Base-by-base conservation (phyloP, 2,888 invertebrate genomes). In the Tachina lurida region DNA sequence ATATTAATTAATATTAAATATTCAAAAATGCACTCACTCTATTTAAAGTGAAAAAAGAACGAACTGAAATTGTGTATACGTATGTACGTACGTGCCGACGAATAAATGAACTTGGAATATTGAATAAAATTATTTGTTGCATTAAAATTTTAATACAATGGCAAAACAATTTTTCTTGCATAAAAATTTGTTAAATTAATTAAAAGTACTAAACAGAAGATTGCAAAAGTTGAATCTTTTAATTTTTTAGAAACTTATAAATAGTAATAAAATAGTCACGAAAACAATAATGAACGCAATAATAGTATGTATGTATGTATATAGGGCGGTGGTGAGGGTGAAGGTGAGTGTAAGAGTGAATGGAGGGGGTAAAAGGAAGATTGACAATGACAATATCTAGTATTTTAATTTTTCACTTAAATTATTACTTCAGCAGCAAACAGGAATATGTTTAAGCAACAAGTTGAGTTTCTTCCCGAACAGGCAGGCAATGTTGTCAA, bases 141-240 rank as follows among this genome's bases (percentile, higher is more conserved):
- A 31, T 63, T 13, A n/a, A 13, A 43, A 68, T 54, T 19, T 5
- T 7, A 78, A 75, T 73, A 84, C 84, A 80, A 80, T 84, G 54
- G 75, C 88, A 91, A 88, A 89, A 71, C 10, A 39, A 71, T 63
- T 41, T 79, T 41, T 90, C 90, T 91, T 90, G 90, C 90, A 90
- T 90, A 90, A 90, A 81, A 63, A 65, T 90, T 91, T 91, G 87
- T 90, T 89, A 88, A 90, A 88, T 91, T 90, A 91, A 90, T 90
- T 89, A 90, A 90, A 90, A 89, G 88, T 82, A 47, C 78, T 82
- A 80, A 87, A 63, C 22, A 45, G 41, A 39, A 81, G 78, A 85
- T 82, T 82, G 73, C 52, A 56, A 70, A 71, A 76, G 56, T 63
- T 70, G 87, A 78, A 54, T 58, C 45, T 73, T 43, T 62, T 65